Conservation (phyloP, 23 tunicate genomes). For the Phallusia fumigata region DNA sequence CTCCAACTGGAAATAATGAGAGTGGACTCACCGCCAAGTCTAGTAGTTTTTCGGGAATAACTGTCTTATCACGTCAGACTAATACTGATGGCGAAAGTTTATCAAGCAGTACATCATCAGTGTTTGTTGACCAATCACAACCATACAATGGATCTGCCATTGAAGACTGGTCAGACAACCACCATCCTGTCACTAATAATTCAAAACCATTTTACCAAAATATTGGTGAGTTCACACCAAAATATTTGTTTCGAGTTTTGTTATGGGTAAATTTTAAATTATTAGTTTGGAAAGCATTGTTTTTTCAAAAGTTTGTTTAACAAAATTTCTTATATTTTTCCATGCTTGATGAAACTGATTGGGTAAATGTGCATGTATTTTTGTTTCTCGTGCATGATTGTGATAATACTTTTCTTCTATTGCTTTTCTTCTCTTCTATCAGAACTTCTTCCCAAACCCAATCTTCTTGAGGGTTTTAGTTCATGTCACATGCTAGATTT, state of each 20-base stretch:
- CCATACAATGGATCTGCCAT: background rate
- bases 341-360: background rate
- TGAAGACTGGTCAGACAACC: background rate
- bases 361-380: background rate
- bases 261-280: too few species aligned
- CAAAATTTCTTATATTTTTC: background rate
- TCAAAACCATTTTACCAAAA: background rate
- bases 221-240: background rate
- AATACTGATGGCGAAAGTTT: constrained; percentile 12
- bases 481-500: constrained; percentile 29
- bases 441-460: background rate
- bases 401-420: background rate
- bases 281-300: too few species aligned
- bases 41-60: constrained; percentile 61
- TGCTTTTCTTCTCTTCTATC: background rate
- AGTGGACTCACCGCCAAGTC: constrained; percentile 37
- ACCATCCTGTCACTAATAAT: background rate
- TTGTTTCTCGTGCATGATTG: background rate
- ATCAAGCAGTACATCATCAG: constrained; percentile 41
- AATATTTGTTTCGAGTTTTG: background rate
- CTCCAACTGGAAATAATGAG: constrained; percentile 4
- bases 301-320: background rate
- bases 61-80: constrained; percentile 37
- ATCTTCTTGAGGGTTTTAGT: background rate
- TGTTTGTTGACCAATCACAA: constrained; percentile 9